Evolutionary conservation across 2,888 invertebrate genomes (phyloP), one percentile per base, ranked within the genome.

Genomic region (Tenthredo scrophulariae): DNA sequence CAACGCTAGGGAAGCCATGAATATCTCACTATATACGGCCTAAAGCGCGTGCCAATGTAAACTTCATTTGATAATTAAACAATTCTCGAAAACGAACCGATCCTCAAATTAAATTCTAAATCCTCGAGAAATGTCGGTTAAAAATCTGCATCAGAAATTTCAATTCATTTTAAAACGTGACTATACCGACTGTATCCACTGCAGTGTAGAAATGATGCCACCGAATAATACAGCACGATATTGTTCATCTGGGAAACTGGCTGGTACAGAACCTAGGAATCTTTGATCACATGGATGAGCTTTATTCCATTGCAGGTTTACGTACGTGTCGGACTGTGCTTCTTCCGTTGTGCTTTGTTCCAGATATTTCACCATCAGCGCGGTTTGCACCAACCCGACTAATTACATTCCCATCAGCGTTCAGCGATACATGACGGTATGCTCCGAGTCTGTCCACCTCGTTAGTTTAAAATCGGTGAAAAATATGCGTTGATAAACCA

Each of bases 401-500:
- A 74, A 74, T 74, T 74, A 43, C 72, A 40, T 43, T 74, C 43
- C 43, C 72, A 74, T 74, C 72, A 74, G 72, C 72, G 22, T 74
- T 40, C 9, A 7, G 43, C 22, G 40, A 74, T 22, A 74, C 43
- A 74, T n/a, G n/a, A 74, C 40, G 72, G 3, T n/a, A 74, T 43
- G 72, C 37, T 74, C 22, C 72, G 22, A 40, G 72, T 43, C n/a
- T n/a, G 43, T 74, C 9, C 72, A 74, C 72, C 22, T 74, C 72
- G 72, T 74, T 74, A 74, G 72, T 5, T 40, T 18, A 15, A 50
- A 77, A 77, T 77, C 77, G 77, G 18, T 77, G 77, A 77, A 77
- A 77, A 77, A 50, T 77, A 13, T 77, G 9, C 18, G 18, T 50
- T 77, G 29, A 29, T 77, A 40, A 77, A 77, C n/a, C 77, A 50